Conservation (phyloP, 2,797 vertebrate genomes). For the Danionella dracula region DNA sequence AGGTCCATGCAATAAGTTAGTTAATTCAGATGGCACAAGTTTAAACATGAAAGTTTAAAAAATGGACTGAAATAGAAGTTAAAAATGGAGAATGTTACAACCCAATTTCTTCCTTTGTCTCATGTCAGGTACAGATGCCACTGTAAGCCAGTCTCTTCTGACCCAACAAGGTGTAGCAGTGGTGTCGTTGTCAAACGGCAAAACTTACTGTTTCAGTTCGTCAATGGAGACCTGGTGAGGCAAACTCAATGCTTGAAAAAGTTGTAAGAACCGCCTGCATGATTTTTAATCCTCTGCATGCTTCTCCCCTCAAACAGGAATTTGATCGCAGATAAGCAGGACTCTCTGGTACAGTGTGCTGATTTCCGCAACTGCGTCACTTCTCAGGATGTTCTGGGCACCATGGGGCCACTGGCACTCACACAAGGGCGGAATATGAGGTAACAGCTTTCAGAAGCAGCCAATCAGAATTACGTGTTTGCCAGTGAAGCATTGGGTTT, state of each 20-base stretch:
- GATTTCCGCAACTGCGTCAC: conserved; percentile 91
- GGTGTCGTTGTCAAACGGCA: conserved; percentile 88
- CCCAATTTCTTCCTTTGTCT: not conserved
- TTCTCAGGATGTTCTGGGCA: conserved; percentile 81
- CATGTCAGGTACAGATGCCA: conserved; percentile 76
- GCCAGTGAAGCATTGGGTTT: too few species aligned
- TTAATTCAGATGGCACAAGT: too few species aligned
- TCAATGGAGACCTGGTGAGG: conserved; percentile 89
- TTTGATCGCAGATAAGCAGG: conserved; percentile 89
- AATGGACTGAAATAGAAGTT: too few species aligned
- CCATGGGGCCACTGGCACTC: conserved; percentile 87
- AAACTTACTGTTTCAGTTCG: conserved; percentile 90
- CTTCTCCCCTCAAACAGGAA: conserved; percentile 71
- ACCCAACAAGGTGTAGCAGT: conserved; percentile 92
- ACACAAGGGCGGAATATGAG: conserved; percentile 90
- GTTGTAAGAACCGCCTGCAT: too few species aligned
- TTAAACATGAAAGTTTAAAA: too few species aligned
- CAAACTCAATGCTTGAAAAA: not conserved
- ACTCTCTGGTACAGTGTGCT: conserved; percentile 88
- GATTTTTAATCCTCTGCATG: not conserved
- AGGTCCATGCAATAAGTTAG: too few species aligned
- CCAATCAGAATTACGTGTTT: too few species aligned
- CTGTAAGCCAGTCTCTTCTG: conserved; percentile 86
- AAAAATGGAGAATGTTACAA: too few species aligned
- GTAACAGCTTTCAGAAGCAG: conserved; percentile 54